Base-by-base conservation (phyloP, 1,140 invertebrate species). In the Zophobas morio region DNA sequence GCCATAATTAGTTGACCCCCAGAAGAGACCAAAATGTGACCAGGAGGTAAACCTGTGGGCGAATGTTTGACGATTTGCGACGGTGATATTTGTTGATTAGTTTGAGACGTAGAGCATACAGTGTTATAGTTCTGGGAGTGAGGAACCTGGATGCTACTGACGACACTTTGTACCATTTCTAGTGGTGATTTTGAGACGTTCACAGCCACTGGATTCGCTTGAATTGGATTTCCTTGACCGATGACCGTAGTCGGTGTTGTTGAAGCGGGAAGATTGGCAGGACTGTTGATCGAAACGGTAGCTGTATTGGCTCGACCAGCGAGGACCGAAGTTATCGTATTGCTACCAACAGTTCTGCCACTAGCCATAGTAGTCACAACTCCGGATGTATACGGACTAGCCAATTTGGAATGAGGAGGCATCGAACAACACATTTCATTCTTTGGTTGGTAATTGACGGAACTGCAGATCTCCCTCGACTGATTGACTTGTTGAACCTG, bases 101-200 rank as follows among this genome's bases (percentile, higher is more conserved):
- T 74, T 49, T 84, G 81, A 51, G 81, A 42, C 57, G 78, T 56
- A 57, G 70, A 56, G 40, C 75, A 40, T 3, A 76, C 75, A 4
- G 80, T 66, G 56, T 78, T 81, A 8, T 78, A 76, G 8, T 82
- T 82, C 51, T 84, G 83, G 36, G 82, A 85, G 75, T 89, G 88
- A 74, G 91, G 90, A 72, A 92, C 88, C 85, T 93, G 92, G 80
- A 93, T 91, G 84, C 91, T 94, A 78, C 93, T 94, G 33, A 94
- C 93, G 20, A 94, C 92, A 85, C 91, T 94, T 84, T 94, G 93
- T 0, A 94, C 93, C 92, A 94, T 94, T 87, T 94, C 93, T 33
- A 94, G 82, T 1, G 93, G 93, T 39, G 93, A 93, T 84, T 94
- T 94, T 2, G 92, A 89, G 4, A 84, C 80, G 42, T 79, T 83